Conservation (phyloP, 2,113 vertebrate species). For the Chlamydotis undulata region DNA sequence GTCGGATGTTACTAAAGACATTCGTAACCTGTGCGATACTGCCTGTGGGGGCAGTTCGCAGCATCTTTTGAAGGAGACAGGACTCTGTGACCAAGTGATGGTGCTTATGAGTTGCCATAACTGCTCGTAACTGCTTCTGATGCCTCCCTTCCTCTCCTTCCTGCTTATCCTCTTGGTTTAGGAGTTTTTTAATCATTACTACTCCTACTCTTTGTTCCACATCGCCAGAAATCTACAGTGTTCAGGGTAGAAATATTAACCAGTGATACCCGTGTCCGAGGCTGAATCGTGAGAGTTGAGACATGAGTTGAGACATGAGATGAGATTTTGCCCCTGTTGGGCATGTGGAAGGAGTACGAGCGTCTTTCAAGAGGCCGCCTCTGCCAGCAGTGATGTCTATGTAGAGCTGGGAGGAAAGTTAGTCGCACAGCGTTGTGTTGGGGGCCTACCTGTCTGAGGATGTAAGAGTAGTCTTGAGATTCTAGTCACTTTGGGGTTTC, state of each 20-base stretch:
- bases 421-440: fast-evolving
- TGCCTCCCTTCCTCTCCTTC: neutral
- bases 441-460: neutral
- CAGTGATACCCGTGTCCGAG: neutral
- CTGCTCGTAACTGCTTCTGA: neutral
- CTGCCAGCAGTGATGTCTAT: fast-evolving
- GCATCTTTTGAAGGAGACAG: neutral
- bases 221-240: neutral
- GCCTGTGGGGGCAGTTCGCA: neutral
- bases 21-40: fast-evolving
- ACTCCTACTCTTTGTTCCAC: neutral
- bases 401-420: neutral
- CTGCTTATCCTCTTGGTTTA: neutral
- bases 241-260: neutral
- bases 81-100: neutral
- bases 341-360: fast-evolving
- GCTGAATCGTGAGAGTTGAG: neutral
- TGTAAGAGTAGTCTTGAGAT: neutral
- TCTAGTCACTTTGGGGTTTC: neutral
- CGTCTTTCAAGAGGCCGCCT: neutral
- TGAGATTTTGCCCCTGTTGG: neutral
- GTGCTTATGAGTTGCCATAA: neutral
- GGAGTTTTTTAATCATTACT: neutral
- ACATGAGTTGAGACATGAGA: neutral
- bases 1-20: neutral